These are phyloP conservation scores for Lasioglossum vierecki DNA, from an alignment of 2,888 invertebrate genomes.

Conservation along the genomic window DNA sequence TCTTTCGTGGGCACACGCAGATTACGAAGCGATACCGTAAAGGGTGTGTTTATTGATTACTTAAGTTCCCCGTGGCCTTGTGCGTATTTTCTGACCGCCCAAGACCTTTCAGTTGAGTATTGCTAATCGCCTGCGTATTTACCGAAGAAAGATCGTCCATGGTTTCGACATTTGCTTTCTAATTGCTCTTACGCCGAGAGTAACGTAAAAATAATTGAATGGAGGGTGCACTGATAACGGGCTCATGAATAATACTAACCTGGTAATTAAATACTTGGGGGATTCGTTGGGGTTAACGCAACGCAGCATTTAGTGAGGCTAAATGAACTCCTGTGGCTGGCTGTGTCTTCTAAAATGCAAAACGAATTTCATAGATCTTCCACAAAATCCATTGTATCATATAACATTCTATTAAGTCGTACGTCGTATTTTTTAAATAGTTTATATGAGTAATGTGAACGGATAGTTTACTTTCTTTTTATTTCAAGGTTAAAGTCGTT, in stretches of 20 bases:
- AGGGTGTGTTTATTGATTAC: constrained; percentile 64
- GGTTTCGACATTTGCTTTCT: constrained; percentile 17
- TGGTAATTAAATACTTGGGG: constrained; percentile 27
- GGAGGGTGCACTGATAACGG: not conserved
- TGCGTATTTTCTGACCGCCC: constrained; percentile 35
- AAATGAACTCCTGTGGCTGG: not conserved
- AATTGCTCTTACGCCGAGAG: not conserved
- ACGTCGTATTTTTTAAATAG: not conserved
- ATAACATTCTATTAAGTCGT: not conserved
- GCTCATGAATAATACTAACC: constrained; percentile 27
- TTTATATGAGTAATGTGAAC: not conserved
- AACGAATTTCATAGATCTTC: not conserved
- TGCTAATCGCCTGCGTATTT: constrained; percentile 12
- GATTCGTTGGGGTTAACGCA: constrained; percentile 17
- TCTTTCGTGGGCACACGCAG: constrained; percentile 60
- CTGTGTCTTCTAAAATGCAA: not conserved
- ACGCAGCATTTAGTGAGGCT: constrained; percentile 2
- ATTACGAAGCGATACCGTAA: constrained; percentile 62
- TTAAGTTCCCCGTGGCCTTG: constrained; percentile 23
- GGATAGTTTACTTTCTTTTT: not conserved
- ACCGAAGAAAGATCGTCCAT: constrained; percentile 19
- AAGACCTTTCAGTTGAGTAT: constrained; percentile 15
- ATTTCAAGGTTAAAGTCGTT: not conserved
- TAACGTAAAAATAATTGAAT: constrained; percentile 4
- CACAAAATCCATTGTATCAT: not conserved